Percentiles rank a stretch among this genome's conserved stretches.
Evolutionary conservation across 2,797 vertebrate genomes (phyloP).

Genomic region (Borostomias antarcticus): DNA sequence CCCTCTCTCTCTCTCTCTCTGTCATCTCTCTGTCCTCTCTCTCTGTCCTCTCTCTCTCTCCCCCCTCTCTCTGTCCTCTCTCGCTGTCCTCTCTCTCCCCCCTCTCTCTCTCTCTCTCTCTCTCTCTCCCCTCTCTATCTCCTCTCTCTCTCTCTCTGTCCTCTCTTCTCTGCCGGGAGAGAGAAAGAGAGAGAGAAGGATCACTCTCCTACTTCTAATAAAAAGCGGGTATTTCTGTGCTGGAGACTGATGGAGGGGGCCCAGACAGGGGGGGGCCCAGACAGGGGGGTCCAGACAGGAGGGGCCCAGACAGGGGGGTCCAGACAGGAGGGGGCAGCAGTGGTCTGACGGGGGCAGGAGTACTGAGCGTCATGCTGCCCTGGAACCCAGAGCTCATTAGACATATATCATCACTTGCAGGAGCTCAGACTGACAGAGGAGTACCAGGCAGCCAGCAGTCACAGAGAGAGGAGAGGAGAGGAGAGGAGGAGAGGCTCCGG

Average conservation of each 20-base stretch:
- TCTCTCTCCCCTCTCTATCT: no score
- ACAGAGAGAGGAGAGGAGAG: slow-evolving; percentile 6
- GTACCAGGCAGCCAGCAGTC: slow-evolving; percentile 18
- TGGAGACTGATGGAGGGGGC: slow-evolving; percentile 50
- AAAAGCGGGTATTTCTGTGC: slow-evolving; percentile 66
- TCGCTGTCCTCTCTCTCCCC: slow-evolving; percentile 4
- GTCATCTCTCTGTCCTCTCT: no score
- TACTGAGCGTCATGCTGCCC: slow-evolving; percentile 58
- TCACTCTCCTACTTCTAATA: slow-evolving; percentile 52
- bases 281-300: slow-evolving; percentile 49
- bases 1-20: no score
- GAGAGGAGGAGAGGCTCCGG: slow-evolving; percentile 1
- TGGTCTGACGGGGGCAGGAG: slow-evolving; percentile 44
- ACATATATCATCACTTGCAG: slow-evolving; percentile 62
- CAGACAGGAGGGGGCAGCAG: background rate
- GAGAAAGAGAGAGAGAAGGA: slow-evolving; percentile 43
- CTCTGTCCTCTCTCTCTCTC: no score
- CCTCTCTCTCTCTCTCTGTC: no score
- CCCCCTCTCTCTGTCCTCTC: slow-evolving; percentile 16
- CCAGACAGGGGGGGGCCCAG: slow-evolving; percentile 30
- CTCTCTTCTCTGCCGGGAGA: no score
- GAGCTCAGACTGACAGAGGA: slow-evolving; percentile 44
- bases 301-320: background rate
- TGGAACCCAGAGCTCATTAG: slow-evolving; percentile 63
- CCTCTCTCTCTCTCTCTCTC: no score